Evolutionary conservation across 2,888 invertebrate genomes (phyloP), one percentile per base, ranked within the genome.

Genomic region (Melinaea marsaeus): DNA sequence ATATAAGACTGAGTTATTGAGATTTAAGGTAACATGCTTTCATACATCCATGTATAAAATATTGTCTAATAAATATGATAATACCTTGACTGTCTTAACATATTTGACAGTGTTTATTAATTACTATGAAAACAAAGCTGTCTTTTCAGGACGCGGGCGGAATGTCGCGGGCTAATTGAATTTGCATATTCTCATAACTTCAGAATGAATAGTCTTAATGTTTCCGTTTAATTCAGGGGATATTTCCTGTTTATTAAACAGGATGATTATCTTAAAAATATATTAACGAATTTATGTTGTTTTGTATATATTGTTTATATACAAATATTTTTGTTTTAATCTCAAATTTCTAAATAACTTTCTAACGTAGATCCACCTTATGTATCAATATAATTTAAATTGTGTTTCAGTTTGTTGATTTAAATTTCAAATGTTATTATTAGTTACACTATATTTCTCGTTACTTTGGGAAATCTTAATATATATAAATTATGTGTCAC

Each of bases 181-280:
- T 61, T 57, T 61, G 61, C 61, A 61, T 61, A 61, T 61, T 61
- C 61, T 57, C 61, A 57, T 57, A 61, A 57, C 57, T 57, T 51
- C 6, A 57, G 54, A 51, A 57, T 61, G 51, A 61, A 61, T 57
- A 57, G 51, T 54, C 51, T 57, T 61, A 51, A 51, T 51, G 51
- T 51, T 51, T 51, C 51, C 51, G 32, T 51, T 51, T 51, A 51
- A 32, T 51, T 51, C 51, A 51, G 11, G 32, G 32, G 22, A 51
- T 51, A 51, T 32, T 51, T 51, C 51, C 32, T 51, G 51, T 22
- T 2, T 32, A 51, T 32, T 32, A 32, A n/a, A 51, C 32, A 9
- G 7, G 22, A 51, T 51, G 9, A 9, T 42, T 42, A 42, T 42
- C 7, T 9, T 51, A 51, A 51, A 7, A 32, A 32, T 22, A 51